These are phyloP conservation scores for Clarias macrocephalus DNA, from an alignment of 2,113 vertebrate species.

Conservation along the genomic window DNA sequence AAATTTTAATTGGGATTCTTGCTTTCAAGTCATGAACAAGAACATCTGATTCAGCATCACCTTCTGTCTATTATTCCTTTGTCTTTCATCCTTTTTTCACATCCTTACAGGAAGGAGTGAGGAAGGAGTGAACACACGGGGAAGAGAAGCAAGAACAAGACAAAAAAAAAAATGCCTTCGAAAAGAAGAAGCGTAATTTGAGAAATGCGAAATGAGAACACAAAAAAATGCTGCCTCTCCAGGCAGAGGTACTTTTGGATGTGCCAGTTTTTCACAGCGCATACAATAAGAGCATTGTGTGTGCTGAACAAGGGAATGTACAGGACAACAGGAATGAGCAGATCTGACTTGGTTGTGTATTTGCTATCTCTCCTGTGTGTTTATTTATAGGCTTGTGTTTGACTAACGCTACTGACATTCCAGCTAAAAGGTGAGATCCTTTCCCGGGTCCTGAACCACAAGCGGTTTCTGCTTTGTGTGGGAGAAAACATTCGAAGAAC, in stretches of 20 bases:
- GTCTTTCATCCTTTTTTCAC: neutral
- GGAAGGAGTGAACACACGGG: neutral
- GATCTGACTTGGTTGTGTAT: neutral
- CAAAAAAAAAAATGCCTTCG: neutral
- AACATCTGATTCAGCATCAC: neutral
- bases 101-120: neutral
- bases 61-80: neutral
- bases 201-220: neutral
- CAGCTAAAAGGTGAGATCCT: constrained; percentile 17
- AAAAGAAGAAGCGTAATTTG: neutral
- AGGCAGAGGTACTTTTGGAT: neutral
- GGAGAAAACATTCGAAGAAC: constrained; percentile 57
- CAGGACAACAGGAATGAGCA: neutral
- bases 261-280: neutral
- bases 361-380: neutral
- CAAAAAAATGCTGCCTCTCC: too few species aligned
- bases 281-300: neutral
- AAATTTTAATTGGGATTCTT: neutral
- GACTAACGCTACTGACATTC: neutral
- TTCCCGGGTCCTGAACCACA: constrained; percentile 10
- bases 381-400: constrained; percentile 7
- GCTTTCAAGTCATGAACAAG: neutral
- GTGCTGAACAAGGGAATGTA: neutral
- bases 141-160: neutral
- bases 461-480: constrained; percentile 28